These are phyloP conservation scores for Lophotriccus pileatus DNA, from an alignment of 2,797 vertebrate genomes.

Conservation along the genomic window DNA sequence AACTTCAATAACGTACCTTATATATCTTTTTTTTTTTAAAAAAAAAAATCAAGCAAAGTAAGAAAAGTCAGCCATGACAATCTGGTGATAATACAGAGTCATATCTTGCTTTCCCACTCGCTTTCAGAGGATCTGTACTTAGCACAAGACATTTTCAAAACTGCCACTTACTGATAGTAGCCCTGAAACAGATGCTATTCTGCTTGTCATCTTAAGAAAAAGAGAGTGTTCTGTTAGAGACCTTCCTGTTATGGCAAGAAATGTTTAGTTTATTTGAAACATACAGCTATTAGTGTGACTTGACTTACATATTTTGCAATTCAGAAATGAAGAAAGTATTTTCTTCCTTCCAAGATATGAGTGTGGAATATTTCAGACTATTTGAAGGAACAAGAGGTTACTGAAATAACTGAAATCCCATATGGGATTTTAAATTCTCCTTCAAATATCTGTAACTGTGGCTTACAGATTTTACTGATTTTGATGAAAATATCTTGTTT, in stretches of 20 bases:
- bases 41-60: neutral
- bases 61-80: neutral
- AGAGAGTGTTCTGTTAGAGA: neutral
- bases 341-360: neutral
- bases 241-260: neutral
- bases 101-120: neutral
- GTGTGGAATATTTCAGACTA: neutral
- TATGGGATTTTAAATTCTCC: neutral
- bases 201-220: neutral
- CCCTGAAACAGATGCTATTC: neutral
- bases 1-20: neutral
- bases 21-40: rapidly evolving
- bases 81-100: neutral
- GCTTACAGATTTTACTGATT: neutral
- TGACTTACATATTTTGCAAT: neutral
- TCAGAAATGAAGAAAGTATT: neutral
- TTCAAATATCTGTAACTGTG: neutral
- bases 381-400: neutral
- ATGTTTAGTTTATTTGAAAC: neutral
- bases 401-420: neutral
- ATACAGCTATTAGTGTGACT: neutral
- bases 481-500: neutral
- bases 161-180: neutral
- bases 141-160: neutral
- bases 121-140: neutral